A percentile compares a stretch with the other conserved stretches of the same genome.
Evolutionary conservation across 2,797 vertebrate genomes (phyloP).

Genomic region (Gymnocypris eckloni): DNA sequence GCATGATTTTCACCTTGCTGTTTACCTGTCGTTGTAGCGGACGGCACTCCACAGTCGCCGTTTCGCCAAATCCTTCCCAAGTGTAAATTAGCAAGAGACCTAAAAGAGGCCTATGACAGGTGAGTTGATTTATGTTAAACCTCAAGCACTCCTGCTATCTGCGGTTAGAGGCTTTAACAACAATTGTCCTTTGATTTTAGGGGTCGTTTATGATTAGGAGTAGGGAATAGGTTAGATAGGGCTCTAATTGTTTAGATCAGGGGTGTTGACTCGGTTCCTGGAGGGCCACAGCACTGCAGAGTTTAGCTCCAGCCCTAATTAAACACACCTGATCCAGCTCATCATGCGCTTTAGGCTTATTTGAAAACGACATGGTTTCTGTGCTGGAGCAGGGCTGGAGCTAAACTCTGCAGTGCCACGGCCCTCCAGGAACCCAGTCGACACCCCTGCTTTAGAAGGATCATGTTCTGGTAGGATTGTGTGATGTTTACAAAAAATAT

Average conservation of each 20-base stretch:
- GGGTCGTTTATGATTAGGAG: background rate
- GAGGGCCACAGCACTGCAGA: too few relatives aligned
- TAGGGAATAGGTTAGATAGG: too few relatives aligned
- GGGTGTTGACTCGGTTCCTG: too few relatives aligned
- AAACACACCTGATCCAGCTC: too few relatives aligned
- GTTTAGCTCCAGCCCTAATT: too few relatives aligned
- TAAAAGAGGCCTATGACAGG: conserved; percentile 97
- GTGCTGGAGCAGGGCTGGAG: too few relatives aligned
- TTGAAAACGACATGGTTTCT: too few relatives aligned
- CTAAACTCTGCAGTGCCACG: too few relatives aligned
- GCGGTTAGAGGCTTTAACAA: background rate
- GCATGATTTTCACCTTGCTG: conserved; percentile 14
- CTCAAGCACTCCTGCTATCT: background rate
- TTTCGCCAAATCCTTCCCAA: conserved; percentile 98
- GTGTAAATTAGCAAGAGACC: conserved; percentile 95
- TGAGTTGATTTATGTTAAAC: conserved; percentile 62
- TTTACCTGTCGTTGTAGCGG: conserved; percentile 68
- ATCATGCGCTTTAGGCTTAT: too few relatives aligned
- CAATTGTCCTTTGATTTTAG: background rate
- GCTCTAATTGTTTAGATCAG: background rate
- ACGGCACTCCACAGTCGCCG: conserved; percentile 89
- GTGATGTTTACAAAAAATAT: background rate
- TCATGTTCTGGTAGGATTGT: background rate
- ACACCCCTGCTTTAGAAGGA: background rate
- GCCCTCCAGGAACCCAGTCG: too few relatives aligned